Evolutionary conservation across 2,888 invertebrate species (phyloP).

Genomic region (Dasypolia templi): DNA sequence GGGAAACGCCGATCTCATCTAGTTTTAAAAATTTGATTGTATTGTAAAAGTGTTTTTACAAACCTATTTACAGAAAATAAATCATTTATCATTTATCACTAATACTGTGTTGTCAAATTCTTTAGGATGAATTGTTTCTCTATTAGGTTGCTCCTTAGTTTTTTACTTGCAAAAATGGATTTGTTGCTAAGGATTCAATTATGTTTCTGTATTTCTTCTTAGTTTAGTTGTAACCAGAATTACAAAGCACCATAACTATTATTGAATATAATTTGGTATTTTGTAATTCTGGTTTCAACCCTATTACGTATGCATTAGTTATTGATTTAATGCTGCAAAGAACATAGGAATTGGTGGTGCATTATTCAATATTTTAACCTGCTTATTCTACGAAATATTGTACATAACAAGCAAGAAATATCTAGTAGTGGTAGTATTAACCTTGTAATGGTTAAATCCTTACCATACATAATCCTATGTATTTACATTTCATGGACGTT

Average conservation of each 20-base stretch:
- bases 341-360: constrained; percentile 61
- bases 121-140: constrained; percentile 21
- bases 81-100: too few species aligned
- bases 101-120: constrained; percentile 47
- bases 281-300: constrained; percentile 46
- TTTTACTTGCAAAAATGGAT: constrained; percentile 34
- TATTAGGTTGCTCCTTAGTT: constrained; percentile 36
- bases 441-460: constrained; percentile 46
- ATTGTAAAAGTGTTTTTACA: too few species aligned
- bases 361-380: constrained; percentile 49
- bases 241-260: too few species aligned
- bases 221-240: too few species aligned
- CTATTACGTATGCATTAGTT: constrained; percentile 47
- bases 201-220: constrained; percentile 43
- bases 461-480: constrained; percentile 43
- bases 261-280: too few species aligned
- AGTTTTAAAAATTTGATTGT: too few species aligned
- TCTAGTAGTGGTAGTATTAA: too few species aligned
- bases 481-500: constrained; percentile 52
- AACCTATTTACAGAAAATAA: too few species aligned
- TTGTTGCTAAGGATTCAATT: constrained; percentile 16
- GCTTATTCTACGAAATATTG: constrained; percentile 43
- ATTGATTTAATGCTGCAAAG: constrained; percentile 64
- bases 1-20: too few species aligned
- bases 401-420: too few species aligned